phyloP scores from a whole-genome alignment of 2,113 vertebrate genomes.

The Scytalopus superciliaris region DNA sequence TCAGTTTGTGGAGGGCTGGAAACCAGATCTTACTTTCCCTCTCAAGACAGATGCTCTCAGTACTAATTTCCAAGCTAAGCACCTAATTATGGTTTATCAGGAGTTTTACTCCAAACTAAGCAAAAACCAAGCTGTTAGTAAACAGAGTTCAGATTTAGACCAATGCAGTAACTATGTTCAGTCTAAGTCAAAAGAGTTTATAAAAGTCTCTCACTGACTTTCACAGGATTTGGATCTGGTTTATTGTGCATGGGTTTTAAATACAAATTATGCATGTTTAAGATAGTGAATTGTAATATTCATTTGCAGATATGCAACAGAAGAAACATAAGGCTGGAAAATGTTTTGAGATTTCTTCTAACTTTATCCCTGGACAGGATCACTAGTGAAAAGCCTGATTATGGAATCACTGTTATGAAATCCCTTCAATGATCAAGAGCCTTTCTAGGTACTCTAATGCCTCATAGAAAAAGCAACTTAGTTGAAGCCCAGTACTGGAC shows the following conservation, averaged over 20 bases:
- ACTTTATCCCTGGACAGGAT: background rate
- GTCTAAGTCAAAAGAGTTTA: background rate
- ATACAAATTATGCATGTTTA: background rate
- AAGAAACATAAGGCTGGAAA: background rate
- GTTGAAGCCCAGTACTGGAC: background rate
- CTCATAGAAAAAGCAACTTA: background rate
- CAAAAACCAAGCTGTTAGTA: background rate
- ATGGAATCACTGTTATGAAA: background rate
- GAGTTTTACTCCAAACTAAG: conserved; percentile 8
- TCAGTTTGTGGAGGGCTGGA: background rate
- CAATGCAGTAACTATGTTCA: background rate
- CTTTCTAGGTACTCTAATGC: background rate
- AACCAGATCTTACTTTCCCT: background rate
- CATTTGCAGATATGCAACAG: background rate
- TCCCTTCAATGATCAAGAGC: background rate
- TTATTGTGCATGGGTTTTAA: background rate
- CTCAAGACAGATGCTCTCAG: background rate
- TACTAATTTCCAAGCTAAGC: background rate
- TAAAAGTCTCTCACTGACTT: background rate
- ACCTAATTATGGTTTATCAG: conserved; percentile 11
- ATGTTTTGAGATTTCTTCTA: background rate
- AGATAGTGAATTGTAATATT: background rate
- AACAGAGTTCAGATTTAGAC: background rate
- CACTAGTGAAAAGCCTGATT: background rate
- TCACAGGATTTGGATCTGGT: background rate